Base-by-base conservation (phyloP, 2,113 vertebrate species). In the Poicephalus gulielmi region DNA sequence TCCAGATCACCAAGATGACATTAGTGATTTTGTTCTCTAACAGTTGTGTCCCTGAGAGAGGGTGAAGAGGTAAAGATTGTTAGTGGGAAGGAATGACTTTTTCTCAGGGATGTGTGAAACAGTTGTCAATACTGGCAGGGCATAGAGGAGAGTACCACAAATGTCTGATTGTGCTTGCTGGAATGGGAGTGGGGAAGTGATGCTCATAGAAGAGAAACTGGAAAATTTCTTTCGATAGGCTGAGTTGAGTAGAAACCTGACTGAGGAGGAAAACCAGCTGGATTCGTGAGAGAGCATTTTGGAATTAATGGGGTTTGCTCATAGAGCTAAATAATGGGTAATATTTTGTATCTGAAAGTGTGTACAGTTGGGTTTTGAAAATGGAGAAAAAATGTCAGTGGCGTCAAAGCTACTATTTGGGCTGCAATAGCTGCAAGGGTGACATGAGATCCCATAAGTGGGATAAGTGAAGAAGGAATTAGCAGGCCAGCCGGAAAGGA, bases 381-480 rank as follows among this genome's bases (percentile, higher is more conserved):
- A 71, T 0, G 2, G 31, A 67, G 53, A 78, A 78, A 49, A 86
- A 93, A 83, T 75, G 30, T 93, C 60, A 75, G 1, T 35, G 39
- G 74, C 60, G 27, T 64, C 43, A 75, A 77, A 95, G 60, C 27
- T 57, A 2, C 46, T 57, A 3, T 83, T 96, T 17, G 7, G 49
- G 23, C 30, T 88, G 27, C 22, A 52, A 18, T 76, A 90, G 63
- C 92, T 92, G 24, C 64, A 46, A 75, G 57, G 41, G 59, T 86
- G 82, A 83, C 53, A 33, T 35, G 59, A 71, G 25, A 9, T 86
- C 60, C 60, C 76, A 0, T 60, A 67, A 71, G 43, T 52, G 52
- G 50, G 43, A 17, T 83, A 93, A 83, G 35, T 41, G 60, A 92
- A 75, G 68, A 64, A 93, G 55, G 84, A 93, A 86, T 94, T 86